Evolutionary conservation across 2,888 invertebrate genomes (phyloP).

Genomic region (Oscheius sp.): DNA sequence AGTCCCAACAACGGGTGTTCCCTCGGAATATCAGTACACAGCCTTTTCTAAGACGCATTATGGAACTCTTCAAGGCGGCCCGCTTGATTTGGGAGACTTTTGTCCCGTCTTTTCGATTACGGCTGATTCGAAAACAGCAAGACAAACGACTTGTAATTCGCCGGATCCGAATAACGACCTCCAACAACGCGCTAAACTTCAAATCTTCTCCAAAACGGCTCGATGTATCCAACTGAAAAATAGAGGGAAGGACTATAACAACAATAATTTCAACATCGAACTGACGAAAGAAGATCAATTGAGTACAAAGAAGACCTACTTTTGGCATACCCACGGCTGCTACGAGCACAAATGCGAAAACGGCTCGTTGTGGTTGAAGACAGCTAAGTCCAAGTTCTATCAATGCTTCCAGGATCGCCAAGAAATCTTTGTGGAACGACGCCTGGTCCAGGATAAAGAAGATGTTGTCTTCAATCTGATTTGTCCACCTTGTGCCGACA

Average conservation of each 20-base stretch:
- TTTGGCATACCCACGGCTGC: background rate
- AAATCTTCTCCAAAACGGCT: slow-evolving; percentile 7
- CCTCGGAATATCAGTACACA: background rate
- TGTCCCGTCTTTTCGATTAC: background rate
- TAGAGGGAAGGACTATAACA: too few relatives aligned
- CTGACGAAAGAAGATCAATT: background rate
- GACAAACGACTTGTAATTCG: background rate
- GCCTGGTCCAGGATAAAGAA: background rate
- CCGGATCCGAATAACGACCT: background rate
- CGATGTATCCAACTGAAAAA: background rate
- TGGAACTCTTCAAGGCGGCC: background rate
- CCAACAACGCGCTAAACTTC: background rate
- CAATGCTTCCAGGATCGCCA: slow-evolving; percentile 1
- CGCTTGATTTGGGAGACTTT: background rate
- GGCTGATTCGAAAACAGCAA: background rate
- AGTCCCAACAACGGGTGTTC: background rate
- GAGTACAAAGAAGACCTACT: background rate
- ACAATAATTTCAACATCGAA: too few relatives aligned
- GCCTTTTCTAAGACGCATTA: background rate
- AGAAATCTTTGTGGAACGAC: background rate
- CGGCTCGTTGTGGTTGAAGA: background rate
- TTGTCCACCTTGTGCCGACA: background rate
- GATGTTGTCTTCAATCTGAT: background rate
- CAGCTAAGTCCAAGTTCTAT: slow-evolving; percentile 2
- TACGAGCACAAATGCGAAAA: slow-evolving; percentile 7